Evolutionary conservation across 2,888 invertebrate species (phyloP).

Genomic region (Drosophila anceps): DNA sequence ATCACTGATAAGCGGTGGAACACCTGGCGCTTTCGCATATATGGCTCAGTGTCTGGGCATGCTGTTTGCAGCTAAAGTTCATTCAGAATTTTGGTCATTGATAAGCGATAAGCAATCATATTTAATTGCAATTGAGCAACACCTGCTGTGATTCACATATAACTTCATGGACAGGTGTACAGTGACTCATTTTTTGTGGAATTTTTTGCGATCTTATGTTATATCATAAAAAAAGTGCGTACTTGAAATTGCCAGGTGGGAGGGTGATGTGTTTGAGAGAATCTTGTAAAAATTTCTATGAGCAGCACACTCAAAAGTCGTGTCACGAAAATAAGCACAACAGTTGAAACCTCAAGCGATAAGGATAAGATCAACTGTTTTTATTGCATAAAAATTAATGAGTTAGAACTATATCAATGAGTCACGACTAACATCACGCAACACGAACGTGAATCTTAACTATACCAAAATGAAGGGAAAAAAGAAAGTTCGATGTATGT

Average conservation of each 20-base stretch:
- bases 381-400: neutral
- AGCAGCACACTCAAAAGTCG: neutral
- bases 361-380: neutral
- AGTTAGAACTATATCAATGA: neutral
- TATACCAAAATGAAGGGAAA: too few species aligned
- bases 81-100: slow-evolving; percentile 51
- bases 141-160: slow-evolving; percentile 43
- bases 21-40: slow-evolving; percentile 44
- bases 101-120: slow-evolving; percentile 38
- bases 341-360: neutral
- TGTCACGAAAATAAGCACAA: neutral
- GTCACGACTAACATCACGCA: neutral
- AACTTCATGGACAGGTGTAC: slow-evolving; percentile 45
- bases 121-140: slow-evolving; percentile 9
- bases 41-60: neutral
- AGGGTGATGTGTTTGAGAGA: neutral
- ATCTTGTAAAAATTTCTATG: neutral
- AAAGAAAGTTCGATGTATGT: neutral
- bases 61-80: slow-evolving; percentile 31
- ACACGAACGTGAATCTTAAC: too few species aligned
- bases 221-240: neutral
- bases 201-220: neutral
- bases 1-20: slow-evolving; percentile 48
- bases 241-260: neutral
- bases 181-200: slow-evolving; percentile 1